Evolutionary conservation across 2,888 invertebrate species (phyloP), one percentile per base, ranked within the genome.

Genomic region (Dinocampus coccinellae): DNA sequence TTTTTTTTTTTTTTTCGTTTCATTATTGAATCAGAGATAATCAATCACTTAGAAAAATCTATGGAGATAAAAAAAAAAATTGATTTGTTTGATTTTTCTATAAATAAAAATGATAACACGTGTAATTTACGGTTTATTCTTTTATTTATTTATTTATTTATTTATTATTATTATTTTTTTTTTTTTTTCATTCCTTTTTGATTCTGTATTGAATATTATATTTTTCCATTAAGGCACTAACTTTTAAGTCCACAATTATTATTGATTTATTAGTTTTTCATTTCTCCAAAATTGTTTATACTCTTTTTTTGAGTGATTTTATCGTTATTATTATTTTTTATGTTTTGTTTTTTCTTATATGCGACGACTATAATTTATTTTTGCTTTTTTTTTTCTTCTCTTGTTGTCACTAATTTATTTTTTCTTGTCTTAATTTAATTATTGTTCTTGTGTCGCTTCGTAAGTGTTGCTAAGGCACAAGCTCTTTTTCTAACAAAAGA

Each of bases 391-490:
- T n/a, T n/a, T n/a, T n/a, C n/a, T n/a, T n/a, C n/a, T n/a, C n/a
- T n/a, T n/a, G n/a, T n/a, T n/a, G n/a, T n/a, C n/a, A n/a, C n/a
- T n/a, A n/a, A n/a, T n/a, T n/a, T n/a, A n/a, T n/a, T 55, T 10
- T 26, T 26, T 3, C 16, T 7, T 7, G 16, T 16, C 47, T 47
- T 47, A 47, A 60, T 73, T 42, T 73, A 53, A 33, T 72, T 61
- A 74, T 70, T 64, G 36, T 72, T 73, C 42, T 73, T 73, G 69
- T 64, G 68, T 73, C 47, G 16, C 16, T 47, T 47, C 16, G 6
- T 47, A 72, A 73, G 74, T 65, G 73, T 67, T 76, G 79, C 84
- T 86, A 87, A 87, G 87, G 87, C 47, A 47, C 87, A 87, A 86
- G 83, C 70, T 82, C 76, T 74, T 69, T 62, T 69, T 67, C 72